Evolutionary conservation across 2,113 vertebrate species (phyloP).

Genomic region (Miniopterus natalensis): DNA sequence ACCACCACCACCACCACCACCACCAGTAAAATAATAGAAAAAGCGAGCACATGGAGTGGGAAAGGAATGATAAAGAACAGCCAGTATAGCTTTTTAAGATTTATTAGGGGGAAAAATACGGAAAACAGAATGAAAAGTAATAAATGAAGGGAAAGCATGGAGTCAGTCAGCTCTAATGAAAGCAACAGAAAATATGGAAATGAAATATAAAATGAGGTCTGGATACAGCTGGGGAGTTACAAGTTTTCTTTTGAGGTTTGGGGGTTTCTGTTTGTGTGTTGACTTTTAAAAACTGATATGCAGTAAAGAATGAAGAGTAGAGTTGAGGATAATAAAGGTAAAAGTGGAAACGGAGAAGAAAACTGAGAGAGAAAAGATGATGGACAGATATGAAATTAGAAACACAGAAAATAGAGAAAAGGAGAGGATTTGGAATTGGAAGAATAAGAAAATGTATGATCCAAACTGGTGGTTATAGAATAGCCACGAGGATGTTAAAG

Average conservation of each 20-base stretch:
- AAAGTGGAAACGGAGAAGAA: not conserved
- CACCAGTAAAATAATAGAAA: not conserved
- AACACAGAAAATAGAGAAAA: conserved; percentile 30
- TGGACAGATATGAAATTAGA: not conserved
- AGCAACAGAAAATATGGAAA: conserved; percentile 23
- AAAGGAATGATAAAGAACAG: not conserved
- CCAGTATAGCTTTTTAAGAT: conserved; percentile 3
- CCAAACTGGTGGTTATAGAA: not conserved
- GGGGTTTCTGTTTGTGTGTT: not conserved
- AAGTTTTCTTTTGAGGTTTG: not conserved
- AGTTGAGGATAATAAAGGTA: not conserved
- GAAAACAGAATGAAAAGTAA: conserved; percentile 43
- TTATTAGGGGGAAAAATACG: not conserved
- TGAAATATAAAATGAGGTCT: conserved; percentile 30
- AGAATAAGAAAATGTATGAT: not conserved
- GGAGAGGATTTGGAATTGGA: conserved; percentile 4
- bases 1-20: not conserved
- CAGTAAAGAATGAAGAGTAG: not conserved
- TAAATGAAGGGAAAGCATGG: not conserved
- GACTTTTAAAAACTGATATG: not conserved
- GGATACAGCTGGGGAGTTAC: not conserved
- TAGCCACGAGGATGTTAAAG: not conserved
- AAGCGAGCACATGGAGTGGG: not conserved
- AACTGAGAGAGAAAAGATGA: conserved; percentile 17
- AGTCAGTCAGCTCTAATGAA: not conserved